Evolutionary conservation across 2,888 invertebrate genomes (phyloP).

Genomic region (Congeria kusceri): DNA sequence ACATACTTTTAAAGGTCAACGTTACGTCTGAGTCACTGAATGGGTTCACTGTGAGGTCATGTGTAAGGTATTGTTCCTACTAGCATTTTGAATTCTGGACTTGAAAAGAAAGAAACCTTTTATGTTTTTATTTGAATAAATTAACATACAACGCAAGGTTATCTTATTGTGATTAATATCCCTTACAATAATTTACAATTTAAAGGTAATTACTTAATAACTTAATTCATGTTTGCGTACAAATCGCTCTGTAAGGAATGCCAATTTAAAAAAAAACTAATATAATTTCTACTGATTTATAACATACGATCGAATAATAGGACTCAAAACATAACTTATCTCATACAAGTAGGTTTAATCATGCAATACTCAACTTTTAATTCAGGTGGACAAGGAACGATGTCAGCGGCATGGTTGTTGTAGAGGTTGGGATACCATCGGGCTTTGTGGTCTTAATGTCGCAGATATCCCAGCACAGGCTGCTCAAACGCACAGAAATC

Average conservation of each 20-base stretch:
- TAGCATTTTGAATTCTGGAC: background rate
- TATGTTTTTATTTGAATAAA: too few relatives aligned
- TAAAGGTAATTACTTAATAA: too few relatives aligned
- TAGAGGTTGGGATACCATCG: conserved; percentile 78
- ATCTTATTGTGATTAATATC: too few relatives aligned
- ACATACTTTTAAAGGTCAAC: background rate
- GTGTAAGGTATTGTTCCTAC: conserved; percentile 18
- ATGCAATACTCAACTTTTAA: background rate
- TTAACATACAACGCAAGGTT: too few relatives aligned
- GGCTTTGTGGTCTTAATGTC: conserved; percentile 75
- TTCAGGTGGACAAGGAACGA: conserved; percentile 58
- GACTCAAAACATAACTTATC: too few relatives aligned
- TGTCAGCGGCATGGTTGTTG: conserved; percentile 83
- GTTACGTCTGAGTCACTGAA: conserved; percentile 10
- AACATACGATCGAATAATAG: too few relatives aligned
- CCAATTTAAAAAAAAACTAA: too few relatives aligned
- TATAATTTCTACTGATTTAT: too few relatives aligned
- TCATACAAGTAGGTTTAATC: too few relatives aligned
- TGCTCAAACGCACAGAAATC: conserved; percentile 78
- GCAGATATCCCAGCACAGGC: conserved; percentile 62
- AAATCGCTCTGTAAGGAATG: too few relatives aligned
- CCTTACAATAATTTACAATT: too few relatives aligned
- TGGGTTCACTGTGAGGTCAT: conserved; percentile 11
- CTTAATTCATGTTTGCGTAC: too few relatives aligned
- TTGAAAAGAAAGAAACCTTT: background rate